These are phyloP conservation scores for Centropristis striata DNA, from an alignment of 2,113 vertebrate genomes.

Conservation along the genomic window DNA sequence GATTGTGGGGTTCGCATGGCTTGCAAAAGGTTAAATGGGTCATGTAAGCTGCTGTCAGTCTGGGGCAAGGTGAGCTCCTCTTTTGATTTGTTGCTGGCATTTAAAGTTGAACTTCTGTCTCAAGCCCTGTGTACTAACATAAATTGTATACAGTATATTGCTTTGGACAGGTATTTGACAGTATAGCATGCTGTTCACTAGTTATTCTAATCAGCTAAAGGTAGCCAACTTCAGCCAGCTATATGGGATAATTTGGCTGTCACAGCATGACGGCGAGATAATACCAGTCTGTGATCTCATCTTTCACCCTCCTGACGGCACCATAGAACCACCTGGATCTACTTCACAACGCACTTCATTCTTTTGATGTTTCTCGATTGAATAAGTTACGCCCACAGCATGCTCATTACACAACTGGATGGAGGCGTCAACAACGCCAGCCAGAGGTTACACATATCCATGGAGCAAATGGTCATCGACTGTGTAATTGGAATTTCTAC, in stretches of 20 bases:
- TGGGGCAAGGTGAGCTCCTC: conserved; percentile 44
- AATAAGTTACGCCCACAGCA: conserved; percentile 47
- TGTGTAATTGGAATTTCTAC: conserved; percentile 80
- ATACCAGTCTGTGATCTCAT: conserved; percentile 24
- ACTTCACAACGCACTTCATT: conserved; percentile 17
- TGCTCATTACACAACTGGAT: conserved; percentile 62
- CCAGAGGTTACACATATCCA: conserved; percentile 71
- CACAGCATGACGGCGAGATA: conserved; percentile 11
- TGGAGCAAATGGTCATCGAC: conserved; percentile 67
- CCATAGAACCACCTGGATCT: conserved; percentile 13
- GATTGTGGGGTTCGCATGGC: conserved; percentile 65
- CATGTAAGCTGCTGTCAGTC: conserved; percentile 47
- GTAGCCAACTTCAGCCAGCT: conserved; percentile 4
- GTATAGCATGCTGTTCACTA: not conserved
- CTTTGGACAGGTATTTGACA: conserved; percentile 19
- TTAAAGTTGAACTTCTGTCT: conserved; percentile 51
- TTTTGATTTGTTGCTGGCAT: conserved; percentile 48
- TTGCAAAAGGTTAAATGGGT: conserved; percentile 70
- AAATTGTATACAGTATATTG: not conserved
- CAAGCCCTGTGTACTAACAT: not conserved
- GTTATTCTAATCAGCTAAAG: conserved; percentile 34
- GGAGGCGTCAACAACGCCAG: conserved; percentile 55
- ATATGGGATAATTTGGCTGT: conserved; percentile 17
- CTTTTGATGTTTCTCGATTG: conserved; percentile 23
- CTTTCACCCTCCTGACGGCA: not conserved